Base-by-base conservation (phyloP, 2,888 invertebrate genomes). In the Tetanocera ferruginea region DNA sequence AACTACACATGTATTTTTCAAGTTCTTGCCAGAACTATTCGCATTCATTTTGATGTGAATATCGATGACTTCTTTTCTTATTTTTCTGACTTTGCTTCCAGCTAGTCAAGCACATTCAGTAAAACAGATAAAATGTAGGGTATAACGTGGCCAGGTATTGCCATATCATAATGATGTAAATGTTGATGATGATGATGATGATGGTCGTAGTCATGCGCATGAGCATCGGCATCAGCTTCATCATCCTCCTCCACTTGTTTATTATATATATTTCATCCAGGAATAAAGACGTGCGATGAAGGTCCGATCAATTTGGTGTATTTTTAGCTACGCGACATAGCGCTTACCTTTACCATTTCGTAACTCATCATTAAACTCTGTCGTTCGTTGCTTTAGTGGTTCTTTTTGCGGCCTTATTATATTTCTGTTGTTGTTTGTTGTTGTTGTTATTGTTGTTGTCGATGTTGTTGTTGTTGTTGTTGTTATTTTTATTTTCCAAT, bases 361-460 rank as follows among this genome's bases (percentile, higher is more conserved):
- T 80, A 84, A 84, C 81, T 86, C 80, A 83, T 85, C 82, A 83
- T 83, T 85, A 86, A 82, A 76, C 80, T 76, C 77, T 67, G 6
- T 52, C 31, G 28, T 55, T 73, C 23, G 72, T 57, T 60, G 19
- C 23, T 23, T 19, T 37, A 17, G 76, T 70, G 76, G 55, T 57
- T 64, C 55, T 52, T 3, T 57, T 62, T 62, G 57, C 51, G 57
- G 64, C 69, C 64, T 77, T 64, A 37, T 67, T 64, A 67, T 67
- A 62, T 57, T 43, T 70, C n/a, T n/a, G n/a, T 73, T 74, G 2
- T 64, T 34, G 34, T 67, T 49, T n/a, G 34, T 57, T 76, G 69
- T 76, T 43, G 55, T 66, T 78, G 37, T 75, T 76, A n/a, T 73
- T 69, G 17, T 51, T 72, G 70, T 67, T 69, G 57, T 78, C 72